Evolutionary conservation across 2,113 vertebrate genomes (phyloP).

Genomic region (Sceloporus undulatus): DNA sequence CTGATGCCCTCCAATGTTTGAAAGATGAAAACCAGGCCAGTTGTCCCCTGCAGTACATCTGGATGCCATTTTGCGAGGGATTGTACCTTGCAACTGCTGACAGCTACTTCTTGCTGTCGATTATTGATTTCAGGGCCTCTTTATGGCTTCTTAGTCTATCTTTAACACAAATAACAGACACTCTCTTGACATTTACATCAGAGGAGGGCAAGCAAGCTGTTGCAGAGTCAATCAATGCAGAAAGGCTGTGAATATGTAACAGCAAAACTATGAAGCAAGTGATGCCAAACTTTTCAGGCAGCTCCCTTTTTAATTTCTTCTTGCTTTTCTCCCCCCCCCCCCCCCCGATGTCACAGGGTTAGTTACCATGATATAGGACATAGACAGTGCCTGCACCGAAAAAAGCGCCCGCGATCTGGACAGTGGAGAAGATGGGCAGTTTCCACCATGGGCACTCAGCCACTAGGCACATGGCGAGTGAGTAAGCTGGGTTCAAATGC

Average conservation of each 20-base stretch:
- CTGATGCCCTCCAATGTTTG: too few relatives aligned
- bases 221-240: not conserved
- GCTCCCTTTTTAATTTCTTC: not conserved
- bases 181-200: not conserved
- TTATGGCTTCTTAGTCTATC: not conserved
- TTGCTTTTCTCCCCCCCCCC: too few relatives aligned
- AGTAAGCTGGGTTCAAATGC: conserved; percentile 89
- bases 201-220: not conserved
- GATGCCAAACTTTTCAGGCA: too few relatives aligned
- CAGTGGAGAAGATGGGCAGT: conserved; percentile 79
- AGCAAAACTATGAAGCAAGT: not conserved
- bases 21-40: too few relatives aligned
- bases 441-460: conserved; percentile 80
- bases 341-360: fast-evolving
- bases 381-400: conserved; percentile 79
- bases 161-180: not conserved
- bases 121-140: not conserved
- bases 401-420: conserved; percentile 84
- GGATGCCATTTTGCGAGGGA: too few relatives aligned
- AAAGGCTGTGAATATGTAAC: not conserved
- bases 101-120: not conserved
- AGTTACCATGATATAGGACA: conserved; percentile 83
- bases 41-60: too few relatives aligned
- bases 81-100: too few relatives aligned
- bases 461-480: conserved; percentile 83